A percentile compares a stretch with the other conserved stretches of the same genome.
These are phyloP conservation scores for Acarapis woodi DNA, from an alignment of 1,140 invertebrate genomes.

Conservation along the genomic window DNA sequence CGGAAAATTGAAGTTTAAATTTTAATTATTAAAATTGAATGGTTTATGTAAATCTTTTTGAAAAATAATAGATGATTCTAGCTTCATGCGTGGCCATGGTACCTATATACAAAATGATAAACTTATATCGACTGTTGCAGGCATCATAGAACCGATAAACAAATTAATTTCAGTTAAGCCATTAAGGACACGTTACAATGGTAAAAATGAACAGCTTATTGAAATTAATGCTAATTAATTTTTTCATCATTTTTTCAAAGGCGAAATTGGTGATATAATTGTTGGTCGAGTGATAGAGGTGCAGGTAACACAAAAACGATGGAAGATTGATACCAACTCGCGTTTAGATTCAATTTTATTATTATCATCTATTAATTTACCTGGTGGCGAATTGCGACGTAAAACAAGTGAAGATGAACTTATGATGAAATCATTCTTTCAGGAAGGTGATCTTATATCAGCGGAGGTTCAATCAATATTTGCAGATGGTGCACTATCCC, in stretches of 20 bases:
- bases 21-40: no score
- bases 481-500: conserved; percentile 58
- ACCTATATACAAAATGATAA: conserved; percentile 49
- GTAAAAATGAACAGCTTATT: no score
- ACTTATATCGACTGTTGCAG: conserved; percentile 69
- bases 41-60: no score
- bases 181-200: conserved; percentile 37
- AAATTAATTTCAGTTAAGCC: conserved; percentile 70
- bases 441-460: conserved; percentile 74
- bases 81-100: conserved; percentile 57
- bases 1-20: no score
- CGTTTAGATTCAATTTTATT: conserved; percentile 59
- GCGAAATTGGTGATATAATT: conserved; percentile 88
- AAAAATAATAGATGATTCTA: conserved; percentile 1
- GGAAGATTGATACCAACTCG: conserved; percentile 83
- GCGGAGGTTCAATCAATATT: conserved; percentile 79
- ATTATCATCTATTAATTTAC: conserved; percentile 79
- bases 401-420: conserved; percentile 86
- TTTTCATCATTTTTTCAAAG: no score
- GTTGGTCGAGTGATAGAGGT: conserved; percentile 75
- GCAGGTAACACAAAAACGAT: conserved; percentile 45
- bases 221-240: conserved; percentile 1
- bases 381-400: conserved; percentile 72
- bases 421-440: conserved; percentile 75
- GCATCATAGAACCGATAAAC: conserved; percentile 71